A percentile compares a stretch with the other conserved stretches of the same genome.
Conservation (phyloP, 2,113 vertebrate genomes). For the Vidua chalybeata region DNA sequence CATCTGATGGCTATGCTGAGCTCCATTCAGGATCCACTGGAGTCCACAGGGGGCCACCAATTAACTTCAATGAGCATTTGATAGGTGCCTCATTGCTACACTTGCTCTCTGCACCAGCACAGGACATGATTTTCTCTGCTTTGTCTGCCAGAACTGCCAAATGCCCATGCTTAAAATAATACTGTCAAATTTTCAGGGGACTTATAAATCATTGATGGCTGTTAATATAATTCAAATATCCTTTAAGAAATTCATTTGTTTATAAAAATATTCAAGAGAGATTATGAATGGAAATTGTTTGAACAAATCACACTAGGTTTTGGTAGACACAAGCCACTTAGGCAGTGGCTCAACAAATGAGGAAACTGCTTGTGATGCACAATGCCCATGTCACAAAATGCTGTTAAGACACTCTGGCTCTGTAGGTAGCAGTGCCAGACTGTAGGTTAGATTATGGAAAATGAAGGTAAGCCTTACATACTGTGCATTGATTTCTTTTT, state of each 20-base stretch:
- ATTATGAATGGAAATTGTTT: conserved; percentile 9
- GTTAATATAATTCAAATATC: background rate
- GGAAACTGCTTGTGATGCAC: conserved; percentile 45
- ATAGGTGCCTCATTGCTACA: background rate
- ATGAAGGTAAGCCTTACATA: background rate
- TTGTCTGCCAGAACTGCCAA: background rate
- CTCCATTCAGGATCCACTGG: background rate
- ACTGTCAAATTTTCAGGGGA: background rate
- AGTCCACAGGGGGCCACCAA: background rate
- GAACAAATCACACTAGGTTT: background rate
- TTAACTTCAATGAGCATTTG: background rate
- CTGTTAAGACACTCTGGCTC: background rate
- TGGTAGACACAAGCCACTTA: conserved; percentile 25
- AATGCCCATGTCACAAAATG: background rate
- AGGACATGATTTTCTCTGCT: background rate
- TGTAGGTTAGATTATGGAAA: background rate
- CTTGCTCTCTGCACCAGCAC: background rate
- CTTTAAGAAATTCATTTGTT: background rate
- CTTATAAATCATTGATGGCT: background rate
- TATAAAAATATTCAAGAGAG: background rate
- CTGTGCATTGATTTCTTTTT: background rate
- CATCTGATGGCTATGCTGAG: background rate
- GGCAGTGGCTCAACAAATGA: conserved; percentile 49
- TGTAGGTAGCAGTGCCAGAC: background rate
- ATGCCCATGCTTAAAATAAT: background rate